These are phyloP conservation scores for Drosophila prostipennis DNA, from an alignment of 2,888 invertebrate species.

Conservation along the genomic window DNA sequence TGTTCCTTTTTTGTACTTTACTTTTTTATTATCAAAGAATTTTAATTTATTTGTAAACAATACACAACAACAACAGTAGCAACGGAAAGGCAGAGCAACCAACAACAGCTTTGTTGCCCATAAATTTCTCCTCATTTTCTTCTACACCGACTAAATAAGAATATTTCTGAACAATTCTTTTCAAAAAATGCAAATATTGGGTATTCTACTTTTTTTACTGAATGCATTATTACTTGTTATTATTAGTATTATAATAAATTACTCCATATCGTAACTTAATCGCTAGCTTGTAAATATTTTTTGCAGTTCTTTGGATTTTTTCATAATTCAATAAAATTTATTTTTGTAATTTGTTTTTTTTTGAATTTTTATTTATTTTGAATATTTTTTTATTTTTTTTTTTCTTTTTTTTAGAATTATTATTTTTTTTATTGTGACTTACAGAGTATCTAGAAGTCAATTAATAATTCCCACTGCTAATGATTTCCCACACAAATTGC, in stretches of 20 bases:
- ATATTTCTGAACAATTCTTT: too few species aligned
- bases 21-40: slow-evolving; percentile 72
- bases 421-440: background rate
- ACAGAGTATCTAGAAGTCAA: background rate
- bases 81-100: background rate
- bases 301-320: too few species aligned
- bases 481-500: slow-evolving; percentile 68
- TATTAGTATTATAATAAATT: too few species aligned
- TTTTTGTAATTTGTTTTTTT: background rate
- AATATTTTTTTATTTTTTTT: background rate
- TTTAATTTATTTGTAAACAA: slow-evolving; percentile 77
- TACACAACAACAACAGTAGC: slow-evolving; percentile 43
- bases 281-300: too few species aligned
- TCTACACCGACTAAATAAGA: background rate
- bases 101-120: background rate
- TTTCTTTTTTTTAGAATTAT: background rate
- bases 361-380: background rate
- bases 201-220: background rate
- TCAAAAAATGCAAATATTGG: background rate
- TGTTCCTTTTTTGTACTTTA: slow-evolving; percentile 43
- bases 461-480: slow-evolving; percentile 28
- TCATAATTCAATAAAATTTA: background rate
- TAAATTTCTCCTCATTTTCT: background rate
- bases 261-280: too few species aligned
- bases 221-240: background rate